Evolutionary conservation across 2,113 vertebrate genomes (phyloP).

Genomic region (Periophthalmodon schlosseri): DNA sequence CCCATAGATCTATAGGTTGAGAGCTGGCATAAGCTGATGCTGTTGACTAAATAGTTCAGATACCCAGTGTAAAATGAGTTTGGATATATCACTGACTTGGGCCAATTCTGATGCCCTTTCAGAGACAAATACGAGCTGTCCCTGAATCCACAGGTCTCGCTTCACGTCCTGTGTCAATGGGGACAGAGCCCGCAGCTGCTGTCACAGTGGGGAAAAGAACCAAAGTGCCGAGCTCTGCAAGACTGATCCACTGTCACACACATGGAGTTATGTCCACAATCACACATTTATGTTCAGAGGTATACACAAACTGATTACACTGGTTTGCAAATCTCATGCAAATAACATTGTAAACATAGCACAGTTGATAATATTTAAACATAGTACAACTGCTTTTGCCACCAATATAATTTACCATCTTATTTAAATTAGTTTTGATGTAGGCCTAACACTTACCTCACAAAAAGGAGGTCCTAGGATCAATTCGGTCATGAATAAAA

Average conservation of each 20-base stretch:
- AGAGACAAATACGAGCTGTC: conserved; percentile 68
- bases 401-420: too few relatives aligned
- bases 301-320: too few relatives aligned
- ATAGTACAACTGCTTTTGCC: too few relatives aligned
- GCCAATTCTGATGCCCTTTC: conserved; percentile 59
- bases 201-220: conserved; percentile 62
- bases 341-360: too few relatives aligned
- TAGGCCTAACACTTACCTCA: not conserved
- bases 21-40: conserved; percentile 35
- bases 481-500: not conserved
- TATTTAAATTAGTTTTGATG: too few relatives aligned
- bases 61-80: conserved; percentile 48
- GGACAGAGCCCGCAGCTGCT: conserved; percentile 52
- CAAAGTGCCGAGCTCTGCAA: conserved; percentile 33
- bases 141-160: conserved; percentile 47
- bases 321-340: too few relatives aligned
- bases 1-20: conserved; percentile 26
- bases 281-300: conserved; percentile 6
- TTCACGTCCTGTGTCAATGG: conserved; percentile 57
- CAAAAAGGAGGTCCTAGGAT: not conserved
- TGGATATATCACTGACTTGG: conserved; percentile 44
- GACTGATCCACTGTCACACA: conserved; percentile 51
- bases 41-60: conserved; percentile 54
- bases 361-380: too few relatives aligned
- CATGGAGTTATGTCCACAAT: conserved; percentile 31